phyloP scores from a whole-genome alignment of 1,140 invertebrate genomes.

The Plodia interpunctella region DNA sequence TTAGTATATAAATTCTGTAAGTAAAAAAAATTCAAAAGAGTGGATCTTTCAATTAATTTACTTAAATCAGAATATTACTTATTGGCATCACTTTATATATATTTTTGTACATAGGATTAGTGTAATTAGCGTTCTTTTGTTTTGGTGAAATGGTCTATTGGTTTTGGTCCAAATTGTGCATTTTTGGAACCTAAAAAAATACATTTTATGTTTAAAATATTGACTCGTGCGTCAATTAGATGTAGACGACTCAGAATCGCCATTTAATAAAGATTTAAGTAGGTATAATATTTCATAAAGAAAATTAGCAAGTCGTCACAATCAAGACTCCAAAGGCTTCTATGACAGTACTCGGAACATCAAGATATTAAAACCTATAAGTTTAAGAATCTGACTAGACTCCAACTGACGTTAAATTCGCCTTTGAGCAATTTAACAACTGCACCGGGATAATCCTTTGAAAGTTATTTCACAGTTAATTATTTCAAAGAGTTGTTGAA shows the following conservation, averaged over 20 bases:
- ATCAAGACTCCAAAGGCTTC: not conserved
- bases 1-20: too few relatives aligned
- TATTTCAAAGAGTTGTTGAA: not conserved
- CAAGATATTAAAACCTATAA: slow-evolving; percentile 28
- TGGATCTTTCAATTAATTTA: too few relatives aligned
- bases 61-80: too few relatives aligned
- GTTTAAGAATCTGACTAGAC: slow-evolving; percentile 28
- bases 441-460: slow-evolving; percentile 28
- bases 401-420: slow-evolving; percentile 40
- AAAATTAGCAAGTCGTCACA: not conserved
- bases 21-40: too few relatives aligned
- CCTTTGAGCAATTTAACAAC: slow-evolving; percentile 50
- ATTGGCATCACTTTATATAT: too few relatives aligned
- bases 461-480: slow-evolving; percentile 25
- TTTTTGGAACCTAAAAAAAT: too few relatives aligned
- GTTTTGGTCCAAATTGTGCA: too few relatives aligned
- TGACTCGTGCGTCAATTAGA: too few relatives aligned
- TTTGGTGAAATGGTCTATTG: too few relatives aligned
- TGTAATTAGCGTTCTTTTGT: too few relatives aligned
- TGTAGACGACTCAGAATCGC: not conserved
- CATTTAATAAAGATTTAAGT: not conserved
- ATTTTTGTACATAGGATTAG: too few relatives aligned
- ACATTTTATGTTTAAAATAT: too few relatives aligned
- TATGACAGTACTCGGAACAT: slow-evolving; percentile 8
- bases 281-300: not conserved